These are phyloP conservation scores for Drosophila recens DNA, from an alignment of 2,888 invertebrate genomes.

Conservation along the genomic window DNA sequence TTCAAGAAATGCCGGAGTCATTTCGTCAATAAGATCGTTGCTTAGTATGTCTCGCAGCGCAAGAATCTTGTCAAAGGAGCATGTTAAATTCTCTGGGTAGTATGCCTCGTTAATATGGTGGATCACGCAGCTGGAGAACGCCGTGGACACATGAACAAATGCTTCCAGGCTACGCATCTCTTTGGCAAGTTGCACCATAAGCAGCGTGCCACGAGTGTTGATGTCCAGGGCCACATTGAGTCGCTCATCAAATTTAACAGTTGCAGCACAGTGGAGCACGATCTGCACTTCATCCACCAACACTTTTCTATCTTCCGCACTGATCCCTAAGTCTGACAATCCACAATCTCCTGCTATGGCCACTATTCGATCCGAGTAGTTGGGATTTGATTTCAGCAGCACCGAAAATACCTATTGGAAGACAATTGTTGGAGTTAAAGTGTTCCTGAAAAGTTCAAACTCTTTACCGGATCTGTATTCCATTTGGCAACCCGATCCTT, in stretches of 20 bases:
- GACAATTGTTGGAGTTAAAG: not conserved
- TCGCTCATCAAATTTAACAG: conserved; percentile 91
- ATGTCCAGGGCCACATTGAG: conserved; percentile 89
- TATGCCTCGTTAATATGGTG: conserved; percentile 83
- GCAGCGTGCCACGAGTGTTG: conserved; percentile 89
- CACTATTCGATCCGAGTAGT: conserved; percentile 76
- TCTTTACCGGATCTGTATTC: conserved; percentile 88
- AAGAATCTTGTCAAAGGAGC: conserved; percentile 82
- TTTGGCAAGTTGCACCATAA: conserved; percentile 88
- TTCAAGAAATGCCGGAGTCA: conserved; percentile 71
- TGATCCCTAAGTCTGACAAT: conserved; percentile 83
- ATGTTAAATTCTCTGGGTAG: conserved; percentile 78
- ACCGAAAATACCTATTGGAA: conserved; percentile 60
- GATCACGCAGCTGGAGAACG: conserved; percentile 88
- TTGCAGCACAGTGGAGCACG: conserved; percentile 95
- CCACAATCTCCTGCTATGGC: conserved; percentile 84
- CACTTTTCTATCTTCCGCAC: conserved; percentile 75
- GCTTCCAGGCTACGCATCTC: conserved; percentile 86
- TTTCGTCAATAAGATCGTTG: conserved; percentile 79
- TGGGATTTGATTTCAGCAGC: conserved; percentile 66
- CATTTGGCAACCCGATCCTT: conserved; percentile 87
- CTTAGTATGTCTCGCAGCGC: conserved; percentile 77
- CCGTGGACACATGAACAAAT: conserved; percentile 89
- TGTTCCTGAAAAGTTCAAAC: not conserved
- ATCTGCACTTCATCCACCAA: conserved; percentile 85